phyloP scores from a whole-genome alignment of 2,888 invertebrate genomes.

The Drosophila ezoana region DNA sequence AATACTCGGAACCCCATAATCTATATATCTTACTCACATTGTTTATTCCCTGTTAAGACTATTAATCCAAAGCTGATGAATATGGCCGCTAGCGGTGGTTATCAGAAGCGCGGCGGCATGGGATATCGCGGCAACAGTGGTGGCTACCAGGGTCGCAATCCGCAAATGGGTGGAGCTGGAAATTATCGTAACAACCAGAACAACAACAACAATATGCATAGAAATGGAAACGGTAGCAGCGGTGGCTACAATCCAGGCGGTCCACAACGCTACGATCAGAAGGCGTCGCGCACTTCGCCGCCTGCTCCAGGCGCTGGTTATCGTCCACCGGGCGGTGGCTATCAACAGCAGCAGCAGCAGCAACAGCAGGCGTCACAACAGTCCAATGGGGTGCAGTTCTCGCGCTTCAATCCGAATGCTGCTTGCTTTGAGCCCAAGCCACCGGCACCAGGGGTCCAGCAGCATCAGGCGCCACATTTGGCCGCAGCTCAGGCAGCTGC shows the following conservation, averaged over 20 bases:
- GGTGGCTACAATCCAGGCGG: conserved; percentile 53
- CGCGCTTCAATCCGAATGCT: conserved; percentile 75
- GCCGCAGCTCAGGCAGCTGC: conserved; percentile 54
- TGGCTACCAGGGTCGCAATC: conserved; percentile 77
- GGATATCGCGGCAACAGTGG: conserved; percentile 70
- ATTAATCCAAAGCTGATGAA: conserved; percentile 95
- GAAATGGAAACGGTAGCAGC: conserved; percentile 28
- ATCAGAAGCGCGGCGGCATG: conserved; percentile 76
- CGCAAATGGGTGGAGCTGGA: conserved; percentile 61
- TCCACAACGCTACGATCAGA: conserved; percentile 59
- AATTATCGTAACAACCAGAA: conserved; percentile 63
- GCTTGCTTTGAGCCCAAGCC: conserved; percentile 71
- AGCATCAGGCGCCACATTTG: conserved; percentile 56
- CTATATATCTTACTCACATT: not conserved
- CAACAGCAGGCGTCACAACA: conserved; percentile 29
- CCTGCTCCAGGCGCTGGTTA: conserved; percentile 58
- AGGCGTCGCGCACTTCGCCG: conserved; percentile 58
- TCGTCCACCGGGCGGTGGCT: conserved; percentile 51
- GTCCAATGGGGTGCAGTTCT: conserved; percentile 57
- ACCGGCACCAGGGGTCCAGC: conserved; percentile 45
- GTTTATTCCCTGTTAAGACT: conserved; percentile 83
- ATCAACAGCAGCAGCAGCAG: conserved; percentile 54
- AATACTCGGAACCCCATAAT: not conserved
- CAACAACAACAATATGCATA: conserved; percentile 56
- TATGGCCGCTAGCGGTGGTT: conserved; percentile 86